phyloP scores from a whole-genome alignment of 2,113 vertebrate species.

The Hyperoodon ampullatus region DNA sequence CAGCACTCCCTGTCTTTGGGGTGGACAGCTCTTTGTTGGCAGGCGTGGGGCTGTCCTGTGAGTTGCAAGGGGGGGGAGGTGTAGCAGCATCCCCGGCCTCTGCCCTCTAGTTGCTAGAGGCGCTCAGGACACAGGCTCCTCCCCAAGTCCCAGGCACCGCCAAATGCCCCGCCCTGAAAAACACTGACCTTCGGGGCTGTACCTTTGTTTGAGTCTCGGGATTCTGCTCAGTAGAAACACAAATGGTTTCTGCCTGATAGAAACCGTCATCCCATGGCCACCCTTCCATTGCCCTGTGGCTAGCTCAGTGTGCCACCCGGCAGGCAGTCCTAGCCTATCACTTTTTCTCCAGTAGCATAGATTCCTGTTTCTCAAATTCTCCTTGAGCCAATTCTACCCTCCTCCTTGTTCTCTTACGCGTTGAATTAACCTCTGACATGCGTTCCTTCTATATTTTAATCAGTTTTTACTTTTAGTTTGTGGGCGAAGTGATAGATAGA shows the following conservation, averaged over 20 bases:
- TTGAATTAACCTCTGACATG: rapidly evolving
- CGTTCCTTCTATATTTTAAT: neutral
- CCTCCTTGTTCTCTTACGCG: too few species aligned
- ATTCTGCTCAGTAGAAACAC: neutral
- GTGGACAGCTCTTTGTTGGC: neutral
- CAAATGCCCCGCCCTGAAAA: neutral
- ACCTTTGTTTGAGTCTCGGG: neutral
- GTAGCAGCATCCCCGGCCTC: neutral
- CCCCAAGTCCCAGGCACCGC: neutral
- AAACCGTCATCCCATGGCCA: rapidly evolving
- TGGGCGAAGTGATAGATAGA: neutral
- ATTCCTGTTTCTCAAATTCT: neutral
- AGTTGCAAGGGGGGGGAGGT: rapidly evolving
- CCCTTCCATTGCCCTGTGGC: rapidly evolving
- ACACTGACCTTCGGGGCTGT: neutral
- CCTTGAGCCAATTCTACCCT: neutral
- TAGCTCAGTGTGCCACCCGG: rapidly evolving
- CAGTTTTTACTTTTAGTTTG: neutral
- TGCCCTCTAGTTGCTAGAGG: too few species aligned
- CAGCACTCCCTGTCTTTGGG: rapidly evolving
- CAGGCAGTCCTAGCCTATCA: rapidly evolving
- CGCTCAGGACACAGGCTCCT: neutral
- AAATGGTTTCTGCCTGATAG: too few species aligned
- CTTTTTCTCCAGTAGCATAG: rapidly evolving
- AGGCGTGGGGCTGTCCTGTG: neutral